These are phyloP conservation scores for Takifugu ocellatus DNA, from an alignment of 2,797 vertebrate species.

Conservation along the genomic window DNA sequence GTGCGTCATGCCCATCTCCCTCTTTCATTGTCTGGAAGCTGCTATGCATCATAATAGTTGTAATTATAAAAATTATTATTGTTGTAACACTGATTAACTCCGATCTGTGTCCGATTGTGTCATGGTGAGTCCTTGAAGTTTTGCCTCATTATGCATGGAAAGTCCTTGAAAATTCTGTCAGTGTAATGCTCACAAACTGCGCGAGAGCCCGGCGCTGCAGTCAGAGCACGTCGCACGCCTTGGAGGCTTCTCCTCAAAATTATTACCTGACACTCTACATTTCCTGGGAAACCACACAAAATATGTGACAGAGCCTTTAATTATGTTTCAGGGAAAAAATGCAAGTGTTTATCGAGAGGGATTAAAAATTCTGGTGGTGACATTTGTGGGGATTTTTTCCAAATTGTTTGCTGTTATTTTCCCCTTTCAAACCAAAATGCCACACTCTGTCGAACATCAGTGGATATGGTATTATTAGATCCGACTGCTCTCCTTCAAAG, in stretches of 20 bases:
- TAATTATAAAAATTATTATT: neutral
- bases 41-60: neutral
- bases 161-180: neutral
- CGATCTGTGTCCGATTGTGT: neutral
- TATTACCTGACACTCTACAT: constrained; percentile 35
- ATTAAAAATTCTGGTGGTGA: constrained; percentile 27
- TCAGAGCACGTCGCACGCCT: constrained; percentile 7
- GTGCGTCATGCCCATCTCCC: neutral
- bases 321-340: constrained; percentile 18
- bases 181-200: neutral
- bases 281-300: neutral
- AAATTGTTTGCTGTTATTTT: constrained; percentile 10
- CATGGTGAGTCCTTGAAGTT: neutral
- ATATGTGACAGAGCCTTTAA: constrained; percentile 39
- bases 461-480: constrained; percentile 56
- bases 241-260: constrained; percentile 13
- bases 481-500: constrained; percentile 51
- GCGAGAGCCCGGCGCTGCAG: constrained; percentile 4
- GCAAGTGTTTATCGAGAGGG: constrained; percentile 12
- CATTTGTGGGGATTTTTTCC: constrained; percentile 15
- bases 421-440: constrained; percentile 21
- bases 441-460: constrained; percentile 39
- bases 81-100: neutral
- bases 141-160: neutral
- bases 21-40: neutral